These are phyloP conservation scores for Tyrannus savana DNA, from an alignment of 2,113 vertebrate genomes.

Conservation along the genomic window DNA sequence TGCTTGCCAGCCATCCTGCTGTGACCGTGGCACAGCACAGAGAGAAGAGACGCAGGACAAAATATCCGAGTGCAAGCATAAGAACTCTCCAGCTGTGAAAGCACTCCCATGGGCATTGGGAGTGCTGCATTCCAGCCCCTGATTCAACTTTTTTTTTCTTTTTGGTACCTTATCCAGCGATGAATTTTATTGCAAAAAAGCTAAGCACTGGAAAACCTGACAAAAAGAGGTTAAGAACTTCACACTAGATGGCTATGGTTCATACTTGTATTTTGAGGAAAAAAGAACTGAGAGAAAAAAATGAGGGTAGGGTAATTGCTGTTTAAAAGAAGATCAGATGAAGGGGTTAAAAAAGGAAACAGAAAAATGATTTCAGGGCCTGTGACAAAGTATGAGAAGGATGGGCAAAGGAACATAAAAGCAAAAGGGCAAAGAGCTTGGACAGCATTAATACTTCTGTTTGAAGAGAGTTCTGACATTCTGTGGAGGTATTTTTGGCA, in stretches of 20 bases:
- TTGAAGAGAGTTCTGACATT: constrained; percentile 49
- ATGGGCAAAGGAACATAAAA: constrained; percentile 19
- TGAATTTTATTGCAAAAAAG: background rate
- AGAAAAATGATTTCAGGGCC: background rate
- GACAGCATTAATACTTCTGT: constrained; percentile 36
- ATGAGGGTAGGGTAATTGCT: background rate
- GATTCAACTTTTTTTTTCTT: background rate
- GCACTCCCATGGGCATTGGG: background rate
- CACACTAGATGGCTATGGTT: background rate
- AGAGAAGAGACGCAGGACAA: background rate
- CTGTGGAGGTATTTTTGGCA: constrained; percentile 33
- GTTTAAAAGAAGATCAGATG: background rate
- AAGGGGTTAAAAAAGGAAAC: constrained; percentile 25
- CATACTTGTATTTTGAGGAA: background rate
- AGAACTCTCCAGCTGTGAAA: background rate
- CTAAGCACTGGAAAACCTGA: background rate
- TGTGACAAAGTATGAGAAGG: background rate
- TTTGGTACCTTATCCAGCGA: background rate
- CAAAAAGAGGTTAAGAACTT: background rate
- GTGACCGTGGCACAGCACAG: background rate
- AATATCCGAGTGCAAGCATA: background rate
- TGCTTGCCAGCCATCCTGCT: background rate
- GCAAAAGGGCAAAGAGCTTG: background rate
- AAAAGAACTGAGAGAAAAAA: background rate
- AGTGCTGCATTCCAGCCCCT: background rate